Percentiles rank a stretch among this genome's conserved stretches.
Conservation (phyloP, 2,888 invertebrate species). For the Phengaris alcon region DNA sequence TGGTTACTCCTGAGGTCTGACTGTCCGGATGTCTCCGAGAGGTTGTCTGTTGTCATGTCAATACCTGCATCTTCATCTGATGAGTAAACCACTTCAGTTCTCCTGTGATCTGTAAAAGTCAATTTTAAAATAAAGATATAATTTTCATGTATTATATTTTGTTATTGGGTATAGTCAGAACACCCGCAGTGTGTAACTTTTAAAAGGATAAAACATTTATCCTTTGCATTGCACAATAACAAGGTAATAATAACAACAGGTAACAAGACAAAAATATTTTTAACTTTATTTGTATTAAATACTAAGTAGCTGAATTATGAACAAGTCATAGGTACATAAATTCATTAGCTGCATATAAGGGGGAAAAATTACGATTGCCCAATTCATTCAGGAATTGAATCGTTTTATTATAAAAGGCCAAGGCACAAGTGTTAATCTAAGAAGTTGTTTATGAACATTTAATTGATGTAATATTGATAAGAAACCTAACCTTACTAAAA, state of each 20-base stretch:
- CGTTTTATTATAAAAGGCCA: too few relatives aligned
- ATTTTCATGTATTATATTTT: background rate
- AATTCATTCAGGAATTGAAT: too few relatives aligned
- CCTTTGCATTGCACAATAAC: too few relatives aligned
- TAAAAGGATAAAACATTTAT: too few relatives aligned
- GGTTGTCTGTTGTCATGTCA: slow-evolving; percentile 85
- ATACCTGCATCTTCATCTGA: slow-evolving; percentile 86
- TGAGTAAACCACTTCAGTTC: slow-evolving; percentile 80
- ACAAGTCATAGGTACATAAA: too few relatives aligned
- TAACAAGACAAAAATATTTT: too few relatives aligned
- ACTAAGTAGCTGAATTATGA: background rate
- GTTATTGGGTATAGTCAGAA: too few relatives aligned
- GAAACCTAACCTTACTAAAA: background rate
- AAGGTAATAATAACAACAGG: too few relatives aligned
- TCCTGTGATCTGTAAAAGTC: slow-evolving; percentile 64
- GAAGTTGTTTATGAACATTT: background rate
- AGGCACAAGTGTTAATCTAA: background rate
- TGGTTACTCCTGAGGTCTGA: slow-evolving; percentile 86
- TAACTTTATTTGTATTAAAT: too few relatives aligned
- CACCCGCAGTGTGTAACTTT: too few relatives aligned
- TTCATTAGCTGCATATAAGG: too few relatives aligned
- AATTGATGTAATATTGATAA: background rate
- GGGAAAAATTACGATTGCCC: too few relatives aligned
- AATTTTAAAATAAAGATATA: background rate
- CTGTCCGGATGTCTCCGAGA: slow-evolving; percentile 87